Base-by-base conservation (phyloP, 2,113 vertebrate genomes). In the Bubalus kerabau region DNA sequence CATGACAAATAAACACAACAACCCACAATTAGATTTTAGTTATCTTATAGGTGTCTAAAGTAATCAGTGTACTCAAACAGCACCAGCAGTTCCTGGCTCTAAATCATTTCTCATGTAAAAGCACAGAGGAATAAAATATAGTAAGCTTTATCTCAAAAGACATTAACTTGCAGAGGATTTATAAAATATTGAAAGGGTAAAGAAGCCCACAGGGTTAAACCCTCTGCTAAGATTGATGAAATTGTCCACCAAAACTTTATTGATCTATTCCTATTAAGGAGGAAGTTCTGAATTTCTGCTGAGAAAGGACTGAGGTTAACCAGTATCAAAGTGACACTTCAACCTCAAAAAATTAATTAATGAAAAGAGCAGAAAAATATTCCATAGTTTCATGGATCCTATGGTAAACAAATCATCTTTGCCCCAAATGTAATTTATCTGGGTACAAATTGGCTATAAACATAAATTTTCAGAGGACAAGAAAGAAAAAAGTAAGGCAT, bases 51-150 rank as follows among this genome's bases (percentile, higher is more conserved):
- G 86, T 91, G 32, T 92, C 62, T 97, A 59, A 71, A 93, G 97
- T 82, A 97, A 97, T 98, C 40, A 97, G 14, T 82, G 78, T 97
- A 83, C 40, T 85, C 96, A 96, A 97, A 95, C n/a, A 94, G 46
- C 59, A 92, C 26, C 17, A 83, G 87, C 12, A 86, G 48, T 16
- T 91, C 9, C 92, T 94, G 91, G 87, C 43, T 56, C 83, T 90
- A 95, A 97, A 91, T 23, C 23, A 93, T 59, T 98, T 96, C 85
- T 96, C 83, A 62, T 36, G 43, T 32, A 96, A 82, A 95, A 96
- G 54, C 43, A 93, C 0, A 91, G 6, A 52, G 43, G 6, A 86
- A 40, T 50, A 67, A 94, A 87, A 87, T 50, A 86, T 28, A 82
- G 78, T 81, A 87, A 86, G 24, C 89, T 96, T 74, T 67, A 92